Evolutionary conservation across 35 echinoderm and acorn worm genomes (phyloP).

Genomic region (Eucidaris tribuloides): DNA sequence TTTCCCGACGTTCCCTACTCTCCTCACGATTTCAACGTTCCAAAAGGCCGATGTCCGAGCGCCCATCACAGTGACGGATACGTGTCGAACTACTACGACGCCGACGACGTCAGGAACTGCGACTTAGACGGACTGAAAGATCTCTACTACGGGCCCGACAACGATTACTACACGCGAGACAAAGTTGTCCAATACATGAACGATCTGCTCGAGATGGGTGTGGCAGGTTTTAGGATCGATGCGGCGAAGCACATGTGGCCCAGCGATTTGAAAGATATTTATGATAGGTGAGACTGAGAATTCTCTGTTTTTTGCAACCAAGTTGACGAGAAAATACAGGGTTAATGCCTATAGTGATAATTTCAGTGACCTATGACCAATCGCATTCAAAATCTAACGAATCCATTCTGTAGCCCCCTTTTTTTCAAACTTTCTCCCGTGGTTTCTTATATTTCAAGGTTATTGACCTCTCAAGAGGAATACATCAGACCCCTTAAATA

Average conservation of each 20-base stretch:
- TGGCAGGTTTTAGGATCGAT: conserved; percentile 69
- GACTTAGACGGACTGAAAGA: conserved; percentile 43
- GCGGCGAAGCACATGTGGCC: conserved; percentile 60
- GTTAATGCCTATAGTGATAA: too few relatives aligned
- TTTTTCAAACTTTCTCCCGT: too few relatives aligned
- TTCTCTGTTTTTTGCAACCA: conserved; percentile 21
- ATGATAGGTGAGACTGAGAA: conserved; percentile 36
- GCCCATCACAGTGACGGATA: conserved; percentile 38
- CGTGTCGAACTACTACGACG: conserved; percentile 62
- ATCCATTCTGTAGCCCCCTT: too few relatives aligned
- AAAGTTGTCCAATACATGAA: conserved; percentile 49
- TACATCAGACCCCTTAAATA: too few relatives aligned
- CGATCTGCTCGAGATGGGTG: conserved; percentile 29
- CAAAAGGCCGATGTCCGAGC: conserved; percentile 30
- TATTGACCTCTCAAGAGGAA: too few relatives aligned
- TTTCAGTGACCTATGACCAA: too few relatives aligned
- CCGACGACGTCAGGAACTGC: conserved; percentile 48
- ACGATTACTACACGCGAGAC: conserved; percentile 16
- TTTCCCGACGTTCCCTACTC: conserved; percentile 79
- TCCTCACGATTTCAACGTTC: conserved; percentile 58
- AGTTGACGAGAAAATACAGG: too few relatives aligned
- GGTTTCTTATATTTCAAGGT: too few relatives aligned
- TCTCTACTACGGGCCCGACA: conserved; percentile 27
- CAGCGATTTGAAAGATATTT: neutral
- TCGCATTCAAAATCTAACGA: too few relatives aligned